Evolutionary conservation across 2,888 invertebrate species (phyloP).

Genomic region (Cabera pusaria): DNA sequence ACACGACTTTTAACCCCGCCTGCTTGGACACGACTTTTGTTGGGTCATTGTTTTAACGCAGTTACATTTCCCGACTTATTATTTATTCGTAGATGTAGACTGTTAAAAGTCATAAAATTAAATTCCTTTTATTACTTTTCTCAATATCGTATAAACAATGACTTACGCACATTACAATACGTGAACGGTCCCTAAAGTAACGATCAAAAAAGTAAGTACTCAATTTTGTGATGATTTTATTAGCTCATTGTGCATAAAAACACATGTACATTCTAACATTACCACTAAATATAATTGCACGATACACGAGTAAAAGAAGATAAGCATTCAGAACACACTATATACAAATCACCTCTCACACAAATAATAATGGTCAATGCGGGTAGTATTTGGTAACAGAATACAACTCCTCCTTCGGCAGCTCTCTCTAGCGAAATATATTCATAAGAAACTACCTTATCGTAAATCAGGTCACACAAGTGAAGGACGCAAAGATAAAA

Average conservation of each 20-base stretch:
- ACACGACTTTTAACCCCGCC: no score
- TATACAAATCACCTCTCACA: constrained; percentile 40
- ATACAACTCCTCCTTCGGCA: constrained; percentile 29
- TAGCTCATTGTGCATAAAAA: constrained; percentile 39
- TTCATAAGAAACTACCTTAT: constrained; percentile 73
- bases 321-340: constrained; percentile 41
- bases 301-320: constrained; percentile 41
- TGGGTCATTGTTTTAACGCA: no score
- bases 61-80: no score
- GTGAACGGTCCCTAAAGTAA: constrained; percentile 4
- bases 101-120: no score
- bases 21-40: no score
- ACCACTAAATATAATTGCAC: constrained; percentile 59
- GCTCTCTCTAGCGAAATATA: constrained; percentile 53
- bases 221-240: constrained; percentile 47
- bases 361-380: constrained; percentile 15
- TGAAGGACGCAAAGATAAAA: constrained; percentile 63
- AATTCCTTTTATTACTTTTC: no score
- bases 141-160: no score
- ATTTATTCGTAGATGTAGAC: no score
- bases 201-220: constrained; percentile 24
- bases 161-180: constrained; percentile 27
- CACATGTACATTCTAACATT: constrained; percentile 57
- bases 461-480: constrained; percentile 82
- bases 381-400: constrained; percentile 23